phyloP scores from a whole-genome alignment of 2,113 vertebrate species.

The Grammomys surdaster region DNA sequence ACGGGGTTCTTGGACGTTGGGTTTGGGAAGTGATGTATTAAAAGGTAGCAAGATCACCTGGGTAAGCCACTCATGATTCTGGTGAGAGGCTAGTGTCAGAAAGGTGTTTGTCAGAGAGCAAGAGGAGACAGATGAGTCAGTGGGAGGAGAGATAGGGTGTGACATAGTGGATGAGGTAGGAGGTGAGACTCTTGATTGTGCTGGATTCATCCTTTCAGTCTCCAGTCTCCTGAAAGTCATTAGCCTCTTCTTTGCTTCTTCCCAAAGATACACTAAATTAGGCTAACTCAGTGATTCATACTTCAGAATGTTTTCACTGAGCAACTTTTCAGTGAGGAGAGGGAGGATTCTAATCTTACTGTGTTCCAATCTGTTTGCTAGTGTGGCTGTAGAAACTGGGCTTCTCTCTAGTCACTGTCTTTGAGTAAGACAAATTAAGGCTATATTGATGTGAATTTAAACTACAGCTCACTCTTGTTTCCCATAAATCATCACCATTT shows the following conservation, averaged over 20 bases:
- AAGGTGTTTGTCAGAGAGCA: neutral
- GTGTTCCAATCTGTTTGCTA: neutral
- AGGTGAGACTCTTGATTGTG: conserved; percentile 1
- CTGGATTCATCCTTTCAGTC: conserved; percentile 26
- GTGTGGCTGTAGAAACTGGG: neutral
- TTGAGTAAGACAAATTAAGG: neutral
- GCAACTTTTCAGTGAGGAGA: neutral
- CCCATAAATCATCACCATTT: neutral
- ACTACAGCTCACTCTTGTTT: neutral
- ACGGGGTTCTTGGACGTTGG: neutral
- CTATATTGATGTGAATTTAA: neutral
- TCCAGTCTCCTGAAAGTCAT: conserved; percentile 17
- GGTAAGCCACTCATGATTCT: neutral
- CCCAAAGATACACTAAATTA: neutral
- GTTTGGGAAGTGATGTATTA: neutral
- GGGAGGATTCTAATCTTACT: neutral
- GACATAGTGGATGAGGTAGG: neutral
- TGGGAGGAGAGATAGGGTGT: conserved; percentile 12
- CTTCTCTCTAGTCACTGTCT: neutral
- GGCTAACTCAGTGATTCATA: conserved; percentile 25
- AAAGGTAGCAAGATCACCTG: neutral
- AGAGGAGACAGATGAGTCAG: neutral
- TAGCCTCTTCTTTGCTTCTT: conserved; percentile 54
- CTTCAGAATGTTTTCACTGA: conserved; percentile 41
- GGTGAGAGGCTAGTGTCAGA: neutral